Evolutionary conservation across 1,140 invertebrate species (phyloP).

Genomic region (Venustaconcha ellipsiformis): DNA sequence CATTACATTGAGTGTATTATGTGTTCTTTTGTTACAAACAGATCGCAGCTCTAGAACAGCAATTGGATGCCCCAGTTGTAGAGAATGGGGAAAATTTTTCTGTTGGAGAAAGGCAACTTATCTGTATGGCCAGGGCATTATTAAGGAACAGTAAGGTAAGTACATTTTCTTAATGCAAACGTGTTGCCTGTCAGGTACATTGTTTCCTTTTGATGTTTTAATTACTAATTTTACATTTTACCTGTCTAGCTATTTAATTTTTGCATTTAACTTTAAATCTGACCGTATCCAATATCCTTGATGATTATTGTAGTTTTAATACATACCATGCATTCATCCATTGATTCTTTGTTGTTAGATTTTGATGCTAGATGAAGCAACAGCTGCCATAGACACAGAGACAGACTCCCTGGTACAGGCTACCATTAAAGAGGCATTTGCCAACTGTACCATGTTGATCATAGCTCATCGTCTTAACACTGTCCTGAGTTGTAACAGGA

Average conservation of each 20-base stretch:
- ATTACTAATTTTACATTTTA: too few species aligned
- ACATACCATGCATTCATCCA: too few species aligned
- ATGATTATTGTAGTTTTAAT: too few species aligned
- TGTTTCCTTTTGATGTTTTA: too few species aligned
- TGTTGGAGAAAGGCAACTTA: slow-evolving; percentile 68
- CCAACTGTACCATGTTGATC: slow-evolving; percentile 72
- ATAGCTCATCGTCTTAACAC: slow-evolving; percentile 74
- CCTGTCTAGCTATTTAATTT: too few species aligned
- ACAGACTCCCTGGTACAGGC: slow-evolving; percentile 70
- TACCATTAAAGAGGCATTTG: slow-evolving; percentile 67
- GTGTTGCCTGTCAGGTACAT: too few species aligned
- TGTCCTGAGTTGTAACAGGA: slow-evolving; percentile 69
- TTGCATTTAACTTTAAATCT: too few species aligned
- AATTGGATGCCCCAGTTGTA: slow-evolving; percentile 66
- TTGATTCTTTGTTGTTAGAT: slow-evolving; percentile 69
- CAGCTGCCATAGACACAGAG: slow-evolving; percentile 83
- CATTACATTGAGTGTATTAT: too few species aligned
- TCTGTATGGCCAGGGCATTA: slow-evolving; percentile 69
- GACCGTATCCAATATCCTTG: too few species aligned
- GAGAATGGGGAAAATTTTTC: slow-evolving; percentile 75
- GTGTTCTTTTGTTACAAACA: slow-evolving; percentile 5
- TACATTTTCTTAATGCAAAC: too few species aligned
- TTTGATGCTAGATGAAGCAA: slow-evolving; percentile 89
- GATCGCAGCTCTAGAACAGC: slow-evolving; percentile 63
- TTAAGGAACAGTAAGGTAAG: slow-evolving; percentile 67